Percentiles rank a stretch among this genome's conserved stretches.
phyloP scores from a whole-genome alignment of 2,113 vertebrate genomes.

The Peromyscus polionotus region DNA sequence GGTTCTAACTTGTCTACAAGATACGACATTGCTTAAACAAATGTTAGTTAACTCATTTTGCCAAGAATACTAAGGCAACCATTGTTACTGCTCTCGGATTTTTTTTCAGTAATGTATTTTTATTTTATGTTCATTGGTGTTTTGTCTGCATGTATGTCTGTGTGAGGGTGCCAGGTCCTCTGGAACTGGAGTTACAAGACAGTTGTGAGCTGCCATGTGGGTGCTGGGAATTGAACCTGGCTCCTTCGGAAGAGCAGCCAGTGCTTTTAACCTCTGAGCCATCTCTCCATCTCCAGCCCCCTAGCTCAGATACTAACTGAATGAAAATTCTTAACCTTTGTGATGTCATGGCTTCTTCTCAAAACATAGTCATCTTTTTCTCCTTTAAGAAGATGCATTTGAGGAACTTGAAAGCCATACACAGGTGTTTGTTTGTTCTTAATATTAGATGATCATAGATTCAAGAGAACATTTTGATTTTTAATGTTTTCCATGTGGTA shows the following conservation, averaged over 20 bases:
- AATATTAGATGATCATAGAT: conserved; percentile 56
- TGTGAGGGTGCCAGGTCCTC: no score
- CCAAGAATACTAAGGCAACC: conserved; percentile 36
- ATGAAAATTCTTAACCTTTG: conserved; percentile 52
- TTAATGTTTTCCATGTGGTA: conserved; percentile 54
- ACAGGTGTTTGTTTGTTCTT: conserved; percentile 48
- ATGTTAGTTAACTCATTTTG: conserved; percentile 13
- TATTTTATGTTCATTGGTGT: no score
- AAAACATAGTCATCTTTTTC: not conserved
- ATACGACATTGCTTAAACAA: conserved; percentile 39
- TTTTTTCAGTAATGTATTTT: no score
- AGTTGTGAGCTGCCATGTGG: no score
- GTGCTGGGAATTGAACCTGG: no score
- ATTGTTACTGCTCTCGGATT: not conserved
- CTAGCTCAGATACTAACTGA: conserved; percentile 29
- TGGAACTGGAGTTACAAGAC: no score
- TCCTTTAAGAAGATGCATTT: conserved; percentile 60
- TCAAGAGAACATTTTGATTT: conserved; percentile 57
- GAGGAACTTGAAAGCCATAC: conserved; percentile 46
- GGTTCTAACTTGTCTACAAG: conserved; percentile 36
- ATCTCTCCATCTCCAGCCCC: no score
- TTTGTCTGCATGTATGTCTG: no score
- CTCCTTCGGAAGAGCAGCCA: no score
- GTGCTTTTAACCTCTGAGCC: no score
- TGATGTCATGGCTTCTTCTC: not conserved